Evolutionary conservation across 30 jellyfish, hydroid and myxozoan genomes (phyloP).

Genomic region (Pseudorhiza aurosa): DNA sequence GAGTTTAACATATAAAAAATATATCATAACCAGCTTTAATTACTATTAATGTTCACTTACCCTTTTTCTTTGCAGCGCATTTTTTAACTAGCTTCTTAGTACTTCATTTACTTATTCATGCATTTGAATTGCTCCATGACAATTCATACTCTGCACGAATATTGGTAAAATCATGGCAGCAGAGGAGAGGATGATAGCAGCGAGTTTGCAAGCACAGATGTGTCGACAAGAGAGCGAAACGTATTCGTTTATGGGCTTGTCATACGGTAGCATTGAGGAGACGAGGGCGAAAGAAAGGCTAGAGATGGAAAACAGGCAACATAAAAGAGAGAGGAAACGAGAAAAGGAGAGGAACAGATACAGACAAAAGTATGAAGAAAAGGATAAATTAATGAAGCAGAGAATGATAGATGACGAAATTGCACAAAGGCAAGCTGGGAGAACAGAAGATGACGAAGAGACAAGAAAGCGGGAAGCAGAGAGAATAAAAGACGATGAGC

Average conservation of each 20-base stretch:
- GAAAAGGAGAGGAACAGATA: neutral
- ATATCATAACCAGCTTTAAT: too few relatives aligned
- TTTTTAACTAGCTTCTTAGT: too few relatives aligned
- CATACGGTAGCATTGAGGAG: neutral
- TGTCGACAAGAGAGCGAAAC: neutral
- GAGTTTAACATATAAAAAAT: neutral
- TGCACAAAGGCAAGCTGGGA: neutral
- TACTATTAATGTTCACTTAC: too few relatives aligned
- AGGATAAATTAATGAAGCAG: too few relatives aligned
- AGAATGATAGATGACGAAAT: neutral
- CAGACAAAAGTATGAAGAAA: neutral
- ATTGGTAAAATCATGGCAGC: too few relatives aligned
- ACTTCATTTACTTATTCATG: too few relatives aligned
- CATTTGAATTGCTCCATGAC: too few relatives aligned
- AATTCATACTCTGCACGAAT: too few relatives aligned
- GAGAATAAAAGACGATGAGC: neutral
- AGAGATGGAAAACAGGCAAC: neutral
- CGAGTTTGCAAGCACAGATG: neutral
- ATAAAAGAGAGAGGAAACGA: neutral
- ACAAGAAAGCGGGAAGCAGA: neutral
- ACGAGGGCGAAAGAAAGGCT: neutral
- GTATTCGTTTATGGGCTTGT: neutral
- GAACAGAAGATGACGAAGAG: too few relatives aligned
- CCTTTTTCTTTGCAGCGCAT: too few relatives aligned
- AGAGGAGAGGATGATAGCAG: conserved; percentile 4